Evolutionary conservation across 1,140 invertebrate genomes (phyloP).

Genomic region (Halictus rubicundus): DNA sequence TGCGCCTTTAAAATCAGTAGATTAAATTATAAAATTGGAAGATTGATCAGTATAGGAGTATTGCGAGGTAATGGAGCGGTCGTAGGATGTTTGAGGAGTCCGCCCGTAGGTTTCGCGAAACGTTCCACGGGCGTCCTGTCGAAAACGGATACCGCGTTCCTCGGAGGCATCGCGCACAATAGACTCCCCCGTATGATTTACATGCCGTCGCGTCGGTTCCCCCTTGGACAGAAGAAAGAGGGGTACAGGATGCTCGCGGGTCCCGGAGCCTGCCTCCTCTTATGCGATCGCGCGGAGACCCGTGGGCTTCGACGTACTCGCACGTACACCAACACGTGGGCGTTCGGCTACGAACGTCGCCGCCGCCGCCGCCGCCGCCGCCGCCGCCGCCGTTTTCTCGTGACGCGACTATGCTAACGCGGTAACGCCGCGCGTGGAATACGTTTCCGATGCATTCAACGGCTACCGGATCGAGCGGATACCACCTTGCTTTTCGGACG

Average conservation of each 20-base stretch:
- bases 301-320: constrained; percentile 38
- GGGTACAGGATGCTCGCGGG: constrained; percentile 38
- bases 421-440: constrained; percentile 74
- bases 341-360: constrained; percentile 44
- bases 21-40: no score
- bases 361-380: constrained; percentile 53
- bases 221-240: constrained; percentile 30
- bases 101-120: no score
- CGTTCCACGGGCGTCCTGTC: neutral
- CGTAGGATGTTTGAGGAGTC: no score
- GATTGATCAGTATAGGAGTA: no score
- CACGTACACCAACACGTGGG: constrained; percentile 60
- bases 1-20: no score
- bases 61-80: no score
- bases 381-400: constrained; percentile 65
- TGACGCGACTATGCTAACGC: constrained; percentile 76
- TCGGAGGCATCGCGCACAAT: constrained; percentile 59
- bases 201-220: constrained; percentile 58
- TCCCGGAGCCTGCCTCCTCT: constrained; percentile 31
- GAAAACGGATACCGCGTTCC: constrained; percentile 31
- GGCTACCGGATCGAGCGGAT: constrained; percentile 12
- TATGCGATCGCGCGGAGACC: constrained; percentile 29
- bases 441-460: constrained; percentile 65
- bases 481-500: constrained; percentile 27
- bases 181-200: constrained; percentile 69